phyloP scores from a whole-genome alignment of 2,113 vertebrate genomes.

The Picathartes gymnocephalus region DNA sequence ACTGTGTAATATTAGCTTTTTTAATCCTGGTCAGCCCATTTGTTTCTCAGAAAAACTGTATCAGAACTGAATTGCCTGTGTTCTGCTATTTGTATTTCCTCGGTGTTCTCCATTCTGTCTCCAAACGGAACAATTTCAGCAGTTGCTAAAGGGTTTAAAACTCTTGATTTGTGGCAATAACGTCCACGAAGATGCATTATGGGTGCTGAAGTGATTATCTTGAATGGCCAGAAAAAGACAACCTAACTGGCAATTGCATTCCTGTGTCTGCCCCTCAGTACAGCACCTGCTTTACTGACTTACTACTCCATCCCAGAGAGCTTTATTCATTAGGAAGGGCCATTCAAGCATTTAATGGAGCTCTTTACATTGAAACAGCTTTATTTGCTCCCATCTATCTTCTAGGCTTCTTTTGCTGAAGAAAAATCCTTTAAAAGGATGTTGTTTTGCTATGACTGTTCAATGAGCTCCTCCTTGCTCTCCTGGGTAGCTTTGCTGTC shows the following conservation, averaged over 20 bases:
- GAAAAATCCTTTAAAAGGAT: neutral
- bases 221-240: neutral
- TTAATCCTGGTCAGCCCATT: slow-evolving; percentile 12
- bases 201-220: neutral
- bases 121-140: neutral
- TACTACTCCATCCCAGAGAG: neutral
- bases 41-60: neutral
- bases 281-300: slow-evolving; percentile 18
- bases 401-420: neutral
- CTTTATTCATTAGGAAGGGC: slow-evolving; percentile 16
- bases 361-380: slow-evolving; percentile 10
- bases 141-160: slow-evolving; percentile 17
- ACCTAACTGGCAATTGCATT: neutral
- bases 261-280: neutral
- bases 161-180: slow-evolving; percentile 21
- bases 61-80: neutral
- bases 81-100: slow-evolving; percentile 9
- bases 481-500: neutral
- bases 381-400: neutral
- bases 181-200: slow-evolving; percentile 14
- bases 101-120: neutral
- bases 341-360: slow-evolving; percentile 47
- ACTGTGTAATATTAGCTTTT: neutral
- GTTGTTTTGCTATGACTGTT: neutral
- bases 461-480: neutral